These are phyloP conservation scores for Alfaro cultratus DNA, from an alignment of 2,797 vertebrate species.

Conservation along the genomic window DNA sequence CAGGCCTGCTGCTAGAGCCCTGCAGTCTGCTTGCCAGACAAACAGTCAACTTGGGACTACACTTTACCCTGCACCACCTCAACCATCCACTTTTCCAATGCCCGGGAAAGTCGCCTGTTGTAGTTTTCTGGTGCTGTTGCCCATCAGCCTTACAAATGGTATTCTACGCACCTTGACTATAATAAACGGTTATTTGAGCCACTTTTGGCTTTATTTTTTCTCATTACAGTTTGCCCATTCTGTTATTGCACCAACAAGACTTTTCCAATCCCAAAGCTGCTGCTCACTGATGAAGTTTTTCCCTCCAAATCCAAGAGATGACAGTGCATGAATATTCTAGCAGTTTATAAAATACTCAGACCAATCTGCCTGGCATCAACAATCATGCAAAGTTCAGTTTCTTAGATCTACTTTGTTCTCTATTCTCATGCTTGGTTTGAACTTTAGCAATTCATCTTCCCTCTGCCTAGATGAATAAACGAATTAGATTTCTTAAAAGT, in stretches of 20 bases:
- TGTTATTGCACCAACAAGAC: background rate
- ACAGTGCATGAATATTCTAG: background rate
- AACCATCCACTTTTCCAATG: too few relatives aligned
- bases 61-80: too few relatives aligned
- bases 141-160: background rate
- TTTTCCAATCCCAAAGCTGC: background rate
- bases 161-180: background rate
- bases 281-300: background rate
- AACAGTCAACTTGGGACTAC: too few relatives aligned
- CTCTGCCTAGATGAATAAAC: background rate
- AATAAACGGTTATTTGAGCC: background rate
- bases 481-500: background rate
- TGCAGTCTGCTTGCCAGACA: too few relatives aligned
- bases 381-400: background rate
- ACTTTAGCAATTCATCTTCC: background rate
- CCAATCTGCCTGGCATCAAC: background rate
- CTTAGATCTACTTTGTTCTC: background rate
- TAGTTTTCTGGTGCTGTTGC: background rate
- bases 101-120: background rate
- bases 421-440: background rate
- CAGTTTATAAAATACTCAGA: background rate
- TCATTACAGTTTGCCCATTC: background rate
- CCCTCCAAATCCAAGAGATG: background rate
- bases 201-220: background rate
- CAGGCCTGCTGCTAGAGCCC: too few relatives aligned